phyloP scores from a whole-genome alignment of 2,113 vertebrate genomes.

The Phoxinus phoxinus region DNA sequence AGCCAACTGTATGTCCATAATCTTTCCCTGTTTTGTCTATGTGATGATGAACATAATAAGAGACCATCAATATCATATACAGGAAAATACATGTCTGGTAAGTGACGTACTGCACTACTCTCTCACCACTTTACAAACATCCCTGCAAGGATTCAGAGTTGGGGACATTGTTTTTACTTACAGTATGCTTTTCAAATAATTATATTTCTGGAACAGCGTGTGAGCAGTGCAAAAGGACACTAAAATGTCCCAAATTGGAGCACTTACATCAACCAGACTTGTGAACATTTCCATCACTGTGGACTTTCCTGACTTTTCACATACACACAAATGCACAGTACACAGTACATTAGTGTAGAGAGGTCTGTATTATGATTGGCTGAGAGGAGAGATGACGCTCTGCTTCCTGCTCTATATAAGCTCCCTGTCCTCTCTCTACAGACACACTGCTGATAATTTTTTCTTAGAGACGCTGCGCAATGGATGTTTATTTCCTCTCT shows the following conservation, averaged over 20 bases:
- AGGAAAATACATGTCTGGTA: background rate
- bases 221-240: background rate
- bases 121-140: too few relatives aligned
- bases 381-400: conserved; percentile 62
- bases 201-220: conserved; percentile 10
- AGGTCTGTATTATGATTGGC: conserved; percentile 65
- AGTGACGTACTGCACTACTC: background rate
- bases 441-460: conserved; percentile 56
- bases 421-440: conserved; percentile 1
- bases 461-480: conserved; percentile 52
- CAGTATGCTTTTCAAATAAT: background rate
- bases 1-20: background rate
- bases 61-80: background rate
- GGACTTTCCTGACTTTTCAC: conserved; percentile 16
- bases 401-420: conserved; percentile 77
- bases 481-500: conserved; percentile 63
- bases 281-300: background rate
- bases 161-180: background rate
- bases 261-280: background rate
- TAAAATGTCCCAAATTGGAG: background rate
- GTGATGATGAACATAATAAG: background rate
- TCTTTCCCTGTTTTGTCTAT: background rate
- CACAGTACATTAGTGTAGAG: background rate
- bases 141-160: background rate
- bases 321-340: conserved; percentile 29